Base-by-base conservation (phyloP, 2,113 vertebrate genomes). In the Carettochelys insculpta region DNA sequence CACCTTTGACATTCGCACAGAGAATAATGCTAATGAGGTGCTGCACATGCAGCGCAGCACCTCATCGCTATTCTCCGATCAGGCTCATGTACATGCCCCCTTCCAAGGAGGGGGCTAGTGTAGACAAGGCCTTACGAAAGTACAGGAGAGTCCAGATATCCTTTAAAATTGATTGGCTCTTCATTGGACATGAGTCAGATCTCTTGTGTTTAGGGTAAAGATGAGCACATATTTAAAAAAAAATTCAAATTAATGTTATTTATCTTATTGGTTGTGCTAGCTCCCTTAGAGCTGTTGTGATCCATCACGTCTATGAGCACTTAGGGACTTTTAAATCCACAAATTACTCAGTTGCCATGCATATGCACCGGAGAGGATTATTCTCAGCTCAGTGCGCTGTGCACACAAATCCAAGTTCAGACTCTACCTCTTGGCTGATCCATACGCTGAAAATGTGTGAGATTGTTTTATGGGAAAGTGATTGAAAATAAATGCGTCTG, bases 201-300 rank as follows among this genome's bases (percentile, higher is more conserved):
- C 83, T 95, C 90, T 82, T 87, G 87, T 11, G 48, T 85, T 27
- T 7, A 41, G 90, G 86, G 83, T 22, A 82, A 27, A 56, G 89
- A 90, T 87, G 93, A 84, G 61, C 3, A 29, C 61, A 24, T 80
- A 92, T 92, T 82, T 85, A 89, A 87, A 94, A n/a, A 81, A 78
- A 93, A 92, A 96, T 97, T 95, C 90, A 96, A 95, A 95, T 88
- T 2, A 80, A n/a, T 89, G 82, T 95, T 41, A 90, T 95, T 93
- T 96, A 85, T 94, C 89, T 88, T 0, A 0, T 16, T 51, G 85
- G 77, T 89, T 94, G 14, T 77, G 89, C 89, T 92, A 95, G 83
- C 84, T 79, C 86, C 77, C 75, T 96, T 80, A 73, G 87, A 96
- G 95, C 83, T 94, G 95, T 90, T 94, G 89, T 53, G 91, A 93